These are phyloP conservation scores for Agapornis canus DNA, from an alignment of 2,797 vertebrate genomes.

Conservation along the genomic window DNA sequence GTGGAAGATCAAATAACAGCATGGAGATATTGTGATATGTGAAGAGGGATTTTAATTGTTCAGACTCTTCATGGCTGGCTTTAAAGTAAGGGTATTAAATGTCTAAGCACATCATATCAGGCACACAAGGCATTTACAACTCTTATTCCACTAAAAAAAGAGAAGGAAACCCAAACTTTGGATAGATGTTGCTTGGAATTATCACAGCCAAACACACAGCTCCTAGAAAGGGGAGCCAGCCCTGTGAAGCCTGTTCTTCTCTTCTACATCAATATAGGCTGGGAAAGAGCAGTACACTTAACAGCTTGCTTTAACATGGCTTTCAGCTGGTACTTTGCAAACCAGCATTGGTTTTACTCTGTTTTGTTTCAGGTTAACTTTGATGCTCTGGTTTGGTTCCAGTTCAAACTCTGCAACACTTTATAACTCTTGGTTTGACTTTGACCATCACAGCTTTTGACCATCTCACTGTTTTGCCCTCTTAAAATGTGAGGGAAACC, in stretches of 20 bases:
- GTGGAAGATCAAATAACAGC: neutral
- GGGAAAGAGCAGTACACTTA: conserved; percentile 6
- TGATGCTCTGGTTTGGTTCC: neutral
- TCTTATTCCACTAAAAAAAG: neutral
- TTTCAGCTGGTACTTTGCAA: conserved; percentile 11
- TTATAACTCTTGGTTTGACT: neutral
- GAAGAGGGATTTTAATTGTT: neutral
- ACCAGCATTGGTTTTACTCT: neutral
- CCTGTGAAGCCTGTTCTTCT: neutral
- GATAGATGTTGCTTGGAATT: neutral
- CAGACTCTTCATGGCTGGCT: neutral
- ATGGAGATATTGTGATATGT: neutral
- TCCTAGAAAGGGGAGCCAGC: neutral
- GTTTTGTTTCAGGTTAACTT: conserved; percentile 28
- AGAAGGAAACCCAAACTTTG: neutral
- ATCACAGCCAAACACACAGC: neutral
- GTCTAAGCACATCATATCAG: neutral
- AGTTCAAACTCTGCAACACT: neutral
- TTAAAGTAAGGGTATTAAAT: neutral
- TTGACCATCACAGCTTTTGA: neutral
- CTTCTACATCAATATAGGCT: conserved; percentile 1
- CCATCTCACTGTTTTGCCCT: neutral
- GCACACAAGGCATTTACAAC: neutral
- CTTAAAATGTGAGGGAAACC: neutral
- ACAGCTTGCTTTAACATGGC: conserved; percentile 16